Conservation (phyloP, 2,113 vertebrate species). For the Brevimyrus niger region DNA sequence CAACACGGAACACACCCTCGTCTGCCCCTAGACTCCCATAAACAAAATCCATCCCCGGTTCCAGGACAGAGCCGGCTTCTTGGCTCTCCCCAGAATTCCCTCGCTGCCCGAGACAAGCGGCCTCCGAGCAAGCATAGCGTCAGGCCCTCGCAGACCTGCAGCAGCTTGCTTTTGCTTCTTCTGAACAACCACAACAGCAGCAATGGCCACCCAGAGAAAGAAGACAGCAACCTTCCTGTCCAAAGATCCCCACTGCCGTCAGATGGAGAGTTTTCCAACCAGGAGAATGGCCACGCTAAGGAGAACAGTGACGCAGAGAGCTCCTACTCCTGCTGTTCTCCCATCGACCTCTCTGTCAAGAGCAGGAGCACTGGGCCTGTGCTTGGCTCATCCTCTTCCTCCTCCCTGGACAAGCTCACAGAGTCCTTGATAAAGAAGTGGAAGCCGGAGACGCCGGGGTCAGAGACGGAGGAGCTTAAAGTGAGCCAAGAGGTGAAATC, state of each 20-base stretch:
- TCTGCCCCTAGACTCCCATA: conserved; percentile 46
- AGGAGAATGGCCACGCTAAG: conserved; percentile 82
- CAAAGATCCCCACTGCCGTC: conserved; percentile 78
- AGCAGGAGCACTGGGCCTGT: conserved; percentile 63
- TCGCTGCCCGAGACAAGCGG: conserved; percentile 67
- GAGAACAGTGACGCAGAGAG: conserved; percentile 94
- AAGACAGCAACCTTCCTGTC: conserved; percentile 64
- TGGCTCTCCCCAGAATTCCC: conserved; percentile 51
- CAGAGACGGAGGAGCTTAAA: conserved; percentile 69
- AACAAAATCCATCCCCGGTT: conserved; percentile 62
- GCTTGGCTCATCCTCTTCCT: conserved; percentile 50
- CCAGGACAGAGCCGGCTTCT: conserved; percentile 53
- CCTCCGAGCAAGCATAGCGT: conserved; percentile 66
- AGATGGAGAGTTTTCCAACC: conserved; percentile 80
- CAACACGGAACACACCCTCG: conserved; percentile 70
- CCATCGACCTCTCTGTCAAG: conserved; percentile 91
- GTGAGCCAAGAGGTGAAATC: conserved; percentile 72
- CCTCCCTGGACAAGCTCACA: conserved; percentile 84
- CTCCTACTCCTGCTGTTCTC: conserved; percentile 86
- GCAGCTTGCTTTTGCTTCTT: conserved; percentile 87
- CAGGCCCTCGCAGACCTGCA: conserved; percentile 78
- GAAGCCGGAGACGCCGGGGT: conserved; percentile 76
- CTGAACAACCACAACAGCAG: conserved; percentile 90
- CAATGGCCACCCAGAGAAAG: conserved; percentile 69
- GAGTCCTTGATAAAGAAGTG: conserved; percentile 85